Base-by-base conservation (phyloP, 2,888 invertebrate genomes). In the Gisinianus flammeolus region DNA sequence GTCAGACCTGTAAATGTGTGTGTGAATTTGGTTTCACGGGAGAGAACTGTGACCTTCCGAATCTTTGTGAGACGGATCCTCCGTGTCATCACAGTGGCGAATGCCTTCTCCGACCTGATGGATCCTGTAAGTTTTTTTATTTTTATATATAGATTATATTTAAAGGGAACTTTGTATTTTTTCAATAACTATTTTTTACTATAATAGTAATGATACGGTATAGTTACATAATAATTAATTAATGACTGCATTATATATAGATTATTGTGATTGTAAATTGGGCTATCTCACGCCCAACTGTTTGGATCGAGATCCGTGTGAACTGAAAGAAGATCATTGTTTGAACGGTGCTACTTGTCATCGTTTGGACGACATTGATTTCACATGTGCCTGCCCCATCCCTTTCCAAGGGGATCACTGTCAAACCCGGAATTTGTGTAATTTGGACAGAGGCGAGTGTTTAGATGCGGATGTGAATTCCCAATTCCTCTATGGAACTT, bases 341-440 rank as follows among this genome's bases (percentile, higher is more conserved):
- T 26, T 76, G 6, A 76, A 76, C 28, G 76, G 76, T 0, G 76
- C 58, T 12, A 76, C 76, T 10, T 76, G 76, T 24, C 58, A 69
- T n/a, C 70, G 76, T 1, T 19, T 76, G 8, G 64, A 76, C 35
- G 70, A 76, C 64, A 58, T 44, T 12, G 70, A 76, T 26, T 76
- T 69, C 44, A 35, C 70, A 5, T 76, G 76, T 26, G 70, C 69
- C 22, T 76, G 76, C 28, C 22, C 62, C 35, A 30, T 76, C 0
- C 76, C 76, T 10, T 76, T 22, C 33, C 33, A 70, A 12, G 76
- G 76, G 8, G 62, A 76, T 22, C 68, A 70, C 28, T 76, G 76
- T 33, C 62, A 76, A 26, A 24, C 26, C n/a, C 16, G 19, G 28
- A 70, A 76, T 35, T 28, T 76, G 19, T 76, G 76, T 28, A 31